Base-by-base conservation (phyloP, 2,113 vertebrate species). In the Hippocampus zosterae region DNA sequence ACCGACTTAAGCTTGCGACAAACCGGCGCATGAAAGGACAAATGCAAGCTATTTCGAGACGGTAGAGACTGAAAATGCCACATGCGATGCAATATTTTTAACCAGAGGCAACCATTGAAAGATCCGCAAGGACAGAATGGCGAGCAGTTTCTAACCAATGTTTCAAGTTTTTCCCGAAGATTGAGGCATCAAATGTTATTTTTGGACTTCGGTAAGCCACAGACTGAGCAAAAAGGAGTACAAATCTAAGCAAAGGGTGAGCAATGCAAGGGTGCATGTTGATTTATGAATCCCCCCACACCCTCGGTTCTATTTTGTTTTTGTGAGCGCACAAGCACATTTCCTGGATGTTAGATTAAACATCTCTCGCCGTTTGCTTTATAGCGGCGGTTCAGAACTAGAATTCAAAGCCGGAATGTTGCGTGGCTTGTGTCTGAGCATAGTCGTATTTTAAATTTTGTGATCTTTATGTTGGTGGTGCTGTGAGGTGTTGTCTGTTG, bases 91-190 rank as follows among this genome's bases (percentile, higher is more conserved):
- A 33, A 27, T 21, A 25, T 40, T 57, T 41, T 19, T 0, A 70
- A 72, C 53, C 12, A 21, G 10, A 41, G 64, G 65, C 44, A 56
- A 67, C 0, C 11, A 56, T 53, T 42, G 50, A 46, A 41, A 53
- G 61, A 77, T 75, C 79, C 77, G 71, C 70, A 56, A 72, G 27
- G 57, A 60, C 33, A 27, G 57, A 67, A 65, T 15, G 55, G 75
- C 48, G 21, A 59, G 72, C 65, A 67, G 57, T 68, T 64, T 25
- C 55, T 59, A 27, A 67, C 2, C 21, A 48, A 57, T 19, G 55
- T 75, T 78, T 68, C 13, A 23, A 56, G 29, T 60, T 63, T 23
- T 70, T 56, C 33, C 53, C 33, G 0, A 60, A 60, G 60, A 66
- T 46, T 25, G 1, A 53, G 62, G 70, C 76, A 73, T 65, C 75